Evolutionary conservation across 2,888 invertebrate genomes (phyloP), one percentile per base, ranked within the genome.

Genomic region (Pseudoips prasinana): DNA sequence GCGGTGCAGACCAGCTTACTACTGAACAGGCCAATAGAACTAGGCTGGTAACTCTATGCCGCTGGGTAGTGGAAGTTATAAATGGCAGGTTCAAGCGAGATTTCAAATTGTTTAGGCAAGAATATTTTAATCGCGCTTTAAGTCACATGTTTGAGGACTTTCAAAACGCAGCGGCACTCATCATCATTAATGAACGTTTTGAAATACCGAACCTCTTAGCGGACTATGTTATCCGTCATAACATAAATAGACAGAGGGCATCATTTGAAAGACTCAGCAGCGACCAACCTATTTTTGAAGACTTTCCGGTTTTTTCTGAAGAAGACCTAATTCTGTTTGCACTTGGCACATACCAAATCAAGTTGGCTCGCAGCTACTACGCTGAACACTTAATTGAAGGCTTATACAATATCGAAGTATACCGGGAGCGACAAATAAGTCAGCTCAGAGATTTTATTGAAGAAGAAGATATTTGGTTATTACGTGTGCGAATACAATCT

Each of bases 331-430:
- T 20, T 7, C n/a, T 20, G n/a, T 20, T 20, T 20, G n/a, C 20
- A n/a, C n/a, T 20, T 7, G 22, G 39, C 22, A 33, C 38, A 14
- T 33, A 33, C 33, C 33, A 38, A 8, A 8, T 38, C 14, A 38
- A 38, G 33, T 25, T 39, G 14, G 39, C 39, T 17, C 11, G 22
- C 10, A 25, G 25, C 17, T 39, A 39, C 23, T 39, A 19, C 20
- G 10, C 23, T 10, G 25, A 38, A 25, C 39, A 39, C 30, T 30
- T 35, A 8, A 25, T 19, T 20, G 19, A 8, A 22, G 29, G 39
- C 8, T 11, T 27, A 19, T 39, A 29, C 22, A 14, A 11, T 8
- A 38, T 38, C 14, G 38, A 38, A 32, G 19, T 29, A 28, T 33
- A 25, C 26, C 24, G 32, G 26, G 25, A 33, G 19, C 32, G 18